phyloP scores from a whole-genome alignment of 2,888 invertebrate genomes.

The Meliscaeva auricollis region DNA sequence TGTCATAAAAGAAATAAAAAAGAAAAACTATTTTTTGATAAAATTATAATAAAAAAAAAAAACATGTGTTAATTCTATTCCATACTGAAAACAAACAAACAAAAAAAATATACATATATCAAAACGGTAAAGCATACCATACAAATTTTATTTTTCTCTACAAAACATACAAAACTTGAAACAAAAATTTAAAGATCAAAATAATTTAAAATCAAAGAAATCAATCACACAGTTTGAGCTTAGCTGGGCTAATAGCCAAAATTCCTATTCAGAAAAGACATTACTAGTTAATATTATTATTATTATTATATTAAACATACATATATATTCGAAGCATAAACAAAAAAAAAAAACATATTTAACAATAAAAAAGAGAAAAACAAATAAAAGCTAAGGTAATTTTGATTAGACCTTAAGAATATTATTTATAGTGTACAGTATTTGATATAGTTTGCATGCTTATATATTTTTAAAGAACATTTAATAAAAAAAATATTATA shows the following conservation, averaged over 20 bases:
- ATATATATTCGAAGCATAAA: constrained; percentile 70
- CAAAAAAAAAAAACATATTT: constrained; percentile 23
- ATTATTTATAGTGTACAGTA: constrained; percentile 78
- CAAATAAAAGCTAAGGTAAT: constrained; percentile 56
- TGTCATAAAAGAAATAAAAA: constrained; percentile 5
- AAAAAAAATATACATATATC: constrained; percentile 12
- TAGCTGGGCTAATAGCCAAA: constrained; percentile 78
- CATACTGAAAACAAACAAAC: constrained; percentile 26
- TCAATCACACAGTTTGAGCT: constrained; percentile 76
- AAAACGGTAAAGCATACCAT: constrained; percentile 8
- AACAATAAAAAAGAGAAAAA: constrained; percentile 31
- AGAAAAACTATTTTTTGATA: constrained; percentile 10
- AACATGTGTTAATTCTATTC: constrained; percentile 45
- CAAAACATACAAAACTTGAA: constrained; percentile 11
- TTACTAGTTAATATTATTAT: constrained; percentile 74
- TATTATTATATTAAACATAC: neutral
- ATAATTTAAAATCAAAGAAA: constrained; percentile 63
- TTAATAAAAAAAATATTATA: constrained; percentile 28
- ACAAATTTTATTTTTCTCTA: constrained; percentile 35
- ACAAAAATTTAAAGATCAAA: constrained; percentile 24
- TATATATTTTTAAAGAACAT: constrained; percentile 63
- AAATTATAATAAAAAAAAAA: constrained; percentile 2
- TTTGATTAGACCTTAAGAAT: constrained; percentile 63
- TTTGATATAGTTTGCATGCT: constrained; percentile 76
- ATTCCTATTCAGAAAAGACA: constrained; percentile 78